phyloP scores from a whole-genome alignment of 1,140 invertebrate species.

The Trachymyrmex septentrionalis region DNA sequence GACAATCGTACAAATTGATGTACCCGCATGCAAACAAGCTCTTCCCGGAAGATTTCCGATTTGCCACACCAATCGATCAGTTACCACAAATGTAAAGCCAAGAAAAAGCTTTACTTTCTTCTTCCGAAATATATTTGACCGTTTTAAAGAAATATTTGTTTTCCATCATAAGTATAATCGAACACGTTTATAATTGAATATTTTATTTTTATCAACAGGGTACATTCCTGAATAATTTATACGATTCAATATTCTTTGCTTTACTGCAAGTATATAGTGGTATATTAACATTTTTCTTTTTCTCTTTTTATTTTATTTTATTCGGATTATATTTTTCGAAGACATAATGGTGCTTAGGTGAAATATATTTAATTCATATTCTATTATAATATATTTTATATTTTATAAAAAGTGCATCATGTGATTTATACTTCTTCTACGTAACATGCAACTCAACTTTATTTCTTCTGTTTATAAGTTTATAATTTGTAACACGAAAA shows the following conservation, averaged over 20 bases:
- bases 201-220: constrained; percentile 50
- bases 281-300: not conserved
- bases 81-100: constrained; percentile 93
- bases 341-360: constrained; percentile 2
- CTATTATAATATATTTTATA: not conserved
- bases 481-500: not conserved
- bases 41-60: constrained; percentile 99
- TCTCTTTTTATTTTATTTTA: not conserved
- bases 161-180: constrained; percentile 45
- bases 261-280: not conserved
- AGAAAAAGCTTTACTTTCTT: not conserved
- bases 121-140: constrained; percentile 48
- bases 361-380: constrained; percentile 4
- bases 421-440: not conserved
- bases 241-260: constrained; percentile 48
- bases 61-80: constrained; percentile 97
- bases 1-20: constrained; percentile 99
- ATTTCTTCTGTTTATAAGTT: not conserved
- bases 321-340: not conserved
- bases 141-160: constrained; percentile 58
- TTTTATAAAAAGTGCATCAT: not conserved
- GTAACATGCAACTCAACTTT: not conserved
- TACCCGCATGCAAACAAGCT: constrained; percentile 96
- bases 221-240: constrained; percentile 67
- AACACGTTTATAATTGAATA: constrained; percentile 39